A percentile compares a stretch with the other conserved stretches of the same genome.
phyloP scores from a whole-genome alignment of 2,888 invertebrate genomes.

The Athripsodes cinereus region DNA sequence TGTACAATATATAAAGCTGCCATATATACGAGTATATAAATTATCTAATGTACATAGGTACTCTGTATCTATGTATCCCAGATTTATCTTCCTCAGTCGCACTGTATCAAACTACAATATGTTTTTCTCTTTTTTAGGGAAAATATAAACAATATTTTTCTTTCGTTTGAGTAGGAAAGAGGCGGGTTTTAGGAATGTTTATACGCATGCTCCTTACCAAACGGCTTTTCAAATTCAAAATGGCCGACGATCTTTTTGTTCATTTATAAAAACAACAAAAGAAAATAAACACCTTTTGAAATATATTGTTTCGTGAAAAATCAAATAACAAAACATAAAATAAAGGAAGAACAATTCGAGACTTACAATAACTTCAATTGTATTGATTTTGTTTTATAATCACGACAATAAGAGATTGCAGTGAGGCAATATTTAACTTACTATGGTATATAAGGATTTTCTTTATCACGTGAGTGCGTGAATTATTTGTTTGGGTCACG shows the following conservation, averaged over 20 bases:
- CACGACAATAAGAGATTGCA: too few species aligned
- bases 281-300: neutral
- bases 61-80: neutral
- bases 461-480: too few species aligned
- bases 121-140: neutral
- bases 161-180: neutral
- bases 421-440: too few species aligned
- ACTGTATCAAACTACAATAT: neutral
- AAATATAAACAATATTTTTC: slow-evolving; percentile 1
- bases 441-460: too few species aligned
- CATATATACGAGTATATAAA: too few species aligned
- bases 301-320: neutral
- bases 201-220: slow-evolving; percentile 18
- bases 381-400: too few species aligned
- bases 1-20: too few species aligned
- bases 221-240: slow-evolving; percentile 22
- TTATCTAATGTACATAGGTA: too few species aligned
- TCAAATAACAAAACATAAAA: too few species aligned
- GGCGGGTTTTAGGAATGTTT: slow-evolving; percentile 2
- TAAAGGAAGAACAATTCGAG: too few species aligned
- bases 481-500: too few species aligned
- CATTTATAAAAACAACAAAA: neutral
- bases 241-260: slow-evolving; percentile 11
- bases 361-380: too few species aligned
- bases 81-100: neutral